Base-by-base conservation (phyloP, 2,797 vertebrate species). In the Tenualosa ilisha region DNA sequence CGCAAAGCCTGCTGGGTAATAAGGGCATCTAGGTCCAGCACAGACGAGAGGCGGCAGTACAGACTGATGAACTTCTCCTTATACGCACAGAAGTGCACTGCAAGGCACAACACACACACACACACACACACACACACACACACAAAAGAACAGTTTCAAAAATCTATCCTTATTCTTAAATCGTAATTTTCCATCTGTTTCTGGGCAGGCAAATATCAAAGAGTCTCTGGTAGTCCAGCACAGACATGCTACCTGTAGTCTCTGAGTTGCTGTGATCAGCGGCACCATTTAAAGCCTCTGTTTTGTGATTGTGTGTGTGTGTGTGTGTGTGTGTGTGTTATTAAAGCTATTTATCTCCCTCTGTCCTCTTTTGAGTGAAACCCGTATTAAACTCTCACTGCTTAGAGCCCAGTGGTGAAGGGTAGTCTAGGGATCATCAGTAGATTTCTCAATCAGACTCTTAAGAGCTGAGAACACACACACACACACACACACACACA, bases 1-100 rank as follows among this genome's bases (percentile, higher is more conserved):
- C 98, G 95, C 89, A 99, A 92, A 90, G 97, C 96, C 91, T 99
- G 98, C 95, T 99, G 98, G 93, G 97, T 98, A 94, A 98, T 97
- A 91, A 99, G 96, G 87, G 97, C 95, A 85, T 99, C 97, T 93
- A 99, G 95, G 93, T 99, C 98, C 89, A 98, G 92, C 86, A 99
- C 96, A 84, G 97, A 97, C 91, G 98, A 99, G 92, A 99, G 96
- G 79, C 97, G 97, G 91, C 98, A 98, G 96, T 98, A 99, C 89
- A 98, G 96, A 88, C 96, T 96, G 95, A 99, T 97, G 94, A 98
- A 98, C 94, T 97, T 97, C 93, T 99, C 97, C 88, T 97, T 98
- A 95, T 98, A 99, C 88, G 95, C 96, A 93, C 96, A 97, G 95
- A 99, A 98, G 93, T 99, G 98, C 91, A 97, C 98, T 99, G 94